phyloP scores from a whole-genome alignment of 2,888 invertebrate genomes.

The Drosophila ochracea region DNA sequence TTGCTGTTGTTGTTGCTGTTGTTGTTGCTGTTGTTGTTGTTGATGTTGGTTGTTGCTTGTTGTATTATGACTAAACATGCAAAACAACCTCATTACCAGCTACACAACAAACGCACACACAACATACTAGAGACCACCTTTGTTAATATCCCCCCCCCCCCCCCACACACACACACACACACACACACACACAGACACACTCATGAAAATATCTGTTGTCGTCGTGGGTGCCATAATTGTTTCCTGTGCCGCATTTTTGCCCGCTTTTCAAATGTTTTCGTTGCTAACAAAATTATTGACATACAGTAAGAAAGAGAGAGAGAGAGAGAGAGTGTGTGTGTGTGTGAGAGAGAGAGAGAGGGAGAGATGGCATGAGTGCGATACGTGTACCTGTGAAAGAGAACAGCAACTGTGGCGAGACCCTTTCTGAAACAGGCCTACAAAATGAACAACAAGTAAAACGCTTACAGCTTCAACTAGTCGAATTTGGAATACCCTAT shows the following conservation, averaged over 20 bases:
- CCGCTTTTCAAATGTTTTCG: slow-evolving; percentile 33
- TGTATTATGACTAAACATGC: slow-evolving; percentile 72
- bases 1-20: background rate
- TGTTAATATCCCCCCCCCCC: slow-evolving; percentile 47
- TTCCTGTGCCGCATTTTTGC: slow-evolving; percentile 53
- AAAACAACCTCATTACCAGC: slow-evolving; percentile 76
- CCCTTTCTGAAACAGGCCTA: background rate
- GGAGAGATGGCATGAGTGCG: background rate
- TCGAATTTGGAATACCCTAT: background rate
- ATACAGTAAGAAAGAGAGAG: slow-evolving; percentile 7
- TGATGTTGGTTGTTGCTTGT: slow-evolving; percentile 25
- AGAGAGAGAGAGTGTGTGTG: background rate
- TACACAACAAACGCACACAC: slow-evolving; percentile 10
- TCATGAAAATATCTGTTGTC: slow-evolving; percentile 27
- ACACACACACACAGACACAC: slow-evolving; percentile 12
- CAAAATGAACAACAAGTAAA: background rate
- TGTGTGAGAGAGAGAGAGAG: background rate
- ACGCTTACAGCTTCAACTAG: background rate
- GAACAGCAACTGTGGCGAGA: background rate
- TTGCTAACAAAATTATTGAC: slow-evolving; percentile 72
- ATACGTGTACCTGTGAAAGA: background rate
- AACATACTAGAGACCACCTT: slow-evolving; percentile 17
- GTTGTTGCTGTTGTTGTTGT: background rate
- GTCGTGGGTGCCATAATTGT: slow-evolving; percentile 61
- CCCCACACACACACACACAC: slow-evolving; percentile 13